A percentile compares a stretch with the other conserved stretches of the same genome.
Conservation (phyloP, 2,113 vertebrate species). For the Bos javanicus region DNA sequence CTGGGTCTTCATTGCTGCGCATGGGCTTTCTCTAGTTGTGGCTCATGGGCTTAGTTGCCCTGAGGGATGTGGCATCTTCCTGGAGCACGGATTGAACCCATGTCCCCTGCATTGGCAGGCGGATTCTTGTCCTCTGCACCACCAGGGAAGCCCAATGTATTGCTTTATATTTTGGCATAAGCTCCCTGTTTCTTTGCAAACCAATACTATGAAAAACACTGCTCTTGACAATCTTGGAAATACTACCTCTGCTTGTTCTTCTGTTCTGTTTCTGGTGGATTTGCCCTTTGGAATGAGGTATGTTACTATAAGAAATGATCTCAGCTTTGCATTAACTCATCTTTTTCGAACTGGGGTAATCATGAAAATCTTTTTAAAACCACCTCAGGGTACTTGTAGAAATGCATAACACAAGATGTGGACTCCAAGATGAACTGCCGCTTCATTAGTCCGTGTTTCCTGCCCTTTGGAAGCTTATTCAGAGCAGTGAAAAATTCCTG, state of each 20-base stretch:
- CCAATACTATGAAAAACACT: not conserved
- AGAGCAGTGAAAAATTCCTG: not conserved
- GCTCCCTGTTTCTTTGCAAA: constrained; percentile 9
- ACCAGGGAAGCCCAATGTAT: not conserved
- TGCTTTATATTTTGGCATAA: constrained; percentile 18
- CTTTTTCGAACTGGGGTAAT: not conserved
- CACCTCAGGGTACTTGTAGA: not conserved
- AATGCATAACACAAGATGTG: not conserved
- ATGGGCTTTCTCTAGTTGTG: too few relatives aligned
- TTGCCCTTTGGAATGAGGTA: constrained; percentile 17
- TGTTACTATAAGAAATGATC: not conserved
- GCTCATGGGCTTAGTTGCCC: not conserved
- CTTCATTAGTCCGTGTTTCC: not conserved
- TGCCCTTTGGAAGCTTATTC: not conserved
- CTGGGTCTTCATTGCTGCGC: not conserved
- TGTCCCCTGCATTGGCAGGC: not conserved
- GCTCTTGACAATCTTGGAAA: not conserved
- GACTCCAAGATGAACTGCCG: not conserved
- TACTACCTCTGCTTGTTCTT: not conserved
- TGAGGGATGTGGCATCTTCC: not conserved
- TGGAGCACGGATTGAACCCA: not conserved
- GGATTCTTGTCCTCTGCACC: not conserved
- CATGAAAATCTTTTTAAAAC: not conserved
- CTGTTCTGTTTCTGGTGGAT: not conserved
- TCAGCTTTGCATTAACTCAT: not conserved